Conservation (phyloP, 2,888 invertebrate species). For the Saturnia pavonia region DNA sequence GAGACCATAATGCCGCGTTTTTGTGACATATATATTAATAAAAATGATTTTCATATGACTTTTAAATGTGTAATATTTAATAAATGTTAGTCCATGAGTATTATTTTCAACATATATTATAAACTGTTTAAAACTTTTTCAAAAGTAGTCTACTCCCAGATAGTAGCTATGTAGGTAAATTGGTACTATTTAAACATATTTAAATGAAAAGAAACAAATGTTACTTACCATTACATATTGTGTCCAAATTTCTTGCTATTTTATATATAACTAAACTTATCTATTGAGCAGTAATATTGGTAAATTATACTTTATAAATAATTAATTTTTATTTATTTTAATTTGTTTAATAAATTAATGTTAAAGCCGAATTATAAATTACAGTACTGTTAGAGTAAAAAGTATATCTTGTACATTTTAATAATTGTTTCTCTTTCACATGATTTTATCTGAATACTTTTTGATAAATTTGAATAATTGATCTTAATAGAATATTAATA, state of each 20-base stretch:
- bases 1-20: too few relatives aligned
- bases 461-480: neutral
- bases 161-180: too few relatives aligned
- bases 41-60: too few relatives aligned
- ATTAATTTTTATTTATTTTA: neutral
- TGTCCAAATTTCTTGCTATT: neutral
- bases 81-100: too few relatives aligned
- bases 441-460: neutral
- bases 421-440: neutral
- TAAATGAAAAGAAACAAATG: too few relatives aligned
- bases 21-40: too few relatives aligned
- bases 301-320: slow-evolving; percentile 7
- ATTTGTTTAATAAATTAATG: neutral
- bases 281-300: slow-evolving; percentile 5
- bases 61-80: too few relatives aligned
- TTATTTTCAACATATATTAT: too few relatives aligned
- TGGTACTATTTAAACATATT: too few relatives aligned
- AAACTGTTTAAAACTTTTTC: too few relatives aligned
- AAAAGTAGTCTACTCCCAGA: too few relatives aligned
- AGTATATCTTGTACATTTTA: neutral
- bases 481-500: neutral
- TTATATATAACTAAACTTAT: neutral
- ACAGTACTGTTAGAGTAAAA: neutral
- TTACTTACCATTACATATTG: too few relatives aligned
- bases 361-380: neutral